Conservation (phyloP, 1,140 invertebrate genomes). For the Drosophila burlai region DNA sequence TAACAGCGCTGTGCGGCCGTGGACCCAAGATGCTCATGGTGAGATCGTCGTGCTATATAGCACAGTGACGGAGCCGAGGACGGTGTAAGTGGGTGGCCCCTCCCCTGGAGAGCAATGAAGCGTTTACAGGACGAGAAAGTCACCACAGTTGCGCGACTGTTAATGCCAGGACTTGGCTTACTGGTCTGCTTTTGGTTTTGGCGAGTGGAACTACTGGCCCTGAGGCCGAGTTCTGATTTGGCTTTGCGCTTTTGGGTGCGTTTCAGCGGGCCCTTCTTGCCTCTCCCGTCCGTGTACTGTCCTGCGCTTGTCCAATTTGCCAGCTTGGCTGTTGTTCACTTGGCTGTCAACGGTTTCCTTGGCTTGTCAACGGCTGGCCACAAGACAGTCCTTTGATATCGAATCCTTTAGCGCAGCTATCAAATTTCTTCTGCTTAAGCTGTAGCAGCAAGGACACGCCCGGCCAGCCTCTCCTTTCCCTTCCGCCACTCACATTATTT, state of each 20-base stretch:
- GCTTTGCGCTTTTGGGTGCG: slow-evolving; percentile 49
- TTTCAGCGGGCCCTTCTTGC: slow-evolving; percentile 16
- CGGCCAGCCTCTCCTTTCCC: slow-evolving; percentile 38
- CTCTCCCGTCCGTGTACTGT: slow-evolving; percentile 8
- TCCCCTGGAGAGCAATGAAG: slow-evolving; percentile 50
- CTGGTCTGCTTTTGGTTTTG: slow-evolving; percentile 20
- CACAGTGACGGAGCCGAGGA: not conserved
- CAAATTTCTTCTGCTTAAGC: slow-evolving; percentile 59
- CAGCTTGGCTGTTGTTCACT: slow-evolving; percentile 58
- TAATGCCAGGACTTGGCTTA: slow-evolving; percentile 55
- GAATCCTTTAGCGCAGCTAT: slow-evolving; percentile 79
- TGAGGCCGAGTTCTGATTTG: slow-evolving; percentile 58
- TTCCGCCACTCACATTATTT: slow-evolving; percentile 33
- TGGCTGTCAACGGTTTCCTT: slow-evolving; percentile 68
- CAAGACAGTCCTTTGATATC: slow-evolving; percentile 79
- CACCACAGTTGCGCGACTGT: slow-evolving; percentile 67
- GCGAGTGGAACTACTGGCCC: slow-evolving; percentile 18
- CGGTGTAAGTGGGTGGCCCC: not conserved
- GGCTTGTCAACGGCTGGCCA: slow-evolving; percentile 58
- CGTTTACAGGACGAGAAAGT: slow-evolving; percentile 67
- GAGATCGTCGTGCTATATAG: slow-evolving; percentile 48
- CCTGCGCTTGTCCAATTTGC: slow-evolving; percentile 70
- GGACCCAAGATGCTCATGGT: slow-evolving; percentile 56
- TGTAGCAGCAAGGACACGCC: slow-evolving; percentile 47
- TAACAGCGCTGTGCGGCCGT: slow-evolving; percentile 69